Evolutionary conservation across 2,888 invertebrate species (phyloP), one percentile per base, ranked within the genome.

Genomic region (Diarsia mendica): DNA sequence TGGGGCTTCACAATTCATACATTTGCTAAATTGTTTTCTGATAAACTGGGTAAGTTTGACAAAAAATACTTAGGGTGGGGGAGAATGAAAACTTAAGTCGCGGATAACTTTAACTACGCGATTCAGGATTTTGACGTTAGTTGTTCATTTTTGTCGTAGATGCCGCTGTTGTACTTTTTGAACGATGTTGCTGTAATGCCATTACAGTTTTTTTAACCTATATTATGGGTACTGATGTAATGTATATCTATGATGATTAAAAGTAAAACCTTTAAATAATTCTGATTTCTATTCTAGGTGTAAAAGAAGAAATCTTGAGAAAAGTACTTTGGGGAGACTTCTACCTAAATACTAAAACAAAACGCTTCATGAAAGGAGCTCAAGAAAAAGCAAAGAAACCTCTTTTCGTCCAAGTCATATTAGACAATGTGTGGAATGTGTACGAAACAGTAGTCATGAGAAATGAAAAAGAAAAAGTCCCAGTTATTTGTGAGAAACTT

Each of bases 271-370:
- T 28, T 28, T 9, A 3, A 28, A 33, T 33, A 18, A 33, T 28
- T 33, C 9, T 33, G 28, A 18, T 60, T 33, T 3, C 18, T 18
- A 33, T 60, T 39, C 73, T 49, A 93, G 98, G 98, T 65, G 97
- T 98, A 44, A 98, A 97, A 87, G 97, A 97, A 79, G 97, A 97
- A 33, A 97, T 98, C 28, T 94, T 99, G 28, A 97, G 97, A 74
- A 97, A 98, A 93, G 98, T 98, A 0, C 95, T 99, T 1, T 99
- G 99, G 99, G 99, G 99, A 68, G 99, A 99, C 94, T 99, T 97
- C 94, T 99, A 98, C 92, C 97, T 99, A 64, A 98, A 99, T 91
- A 92, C 97, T 3, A 99, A 99, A 95, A 97, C 97, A 5, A 99
- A 99, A 94, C 97, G 98, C 73, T 98, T 99, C 67, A 97, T 98